A percentile compares a stretch with the other conserved stretches of the same genome.
phyloP scores from a whole-genome alignment of 2,888 invertebrate species.

The Ariolimax columbianus region DNA sequence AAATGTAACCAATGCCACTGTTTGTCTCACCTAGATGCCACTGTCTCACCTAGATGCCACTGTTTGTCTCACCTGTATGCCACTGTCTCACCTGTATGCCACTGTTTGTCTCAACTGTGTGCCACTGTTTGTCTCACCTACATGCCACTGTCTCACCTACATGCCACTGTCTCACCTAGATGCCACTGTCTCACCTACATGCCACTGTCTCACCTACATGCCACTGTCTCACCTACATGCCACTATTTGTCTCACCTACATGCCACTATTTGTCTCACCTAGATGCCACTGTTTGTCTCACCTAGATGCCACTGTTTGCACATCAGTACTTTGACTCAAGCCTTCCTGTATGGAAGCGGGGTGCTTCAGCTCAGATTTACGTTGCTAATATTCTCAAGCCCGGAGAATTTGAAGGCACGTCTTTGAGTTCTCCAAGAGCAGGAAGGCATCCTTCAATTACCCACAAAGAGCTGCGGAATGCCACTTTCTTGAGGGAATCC shows the following conservation, averaged over 20 bases:
- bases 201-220: too few relatives aligned
- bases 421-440: conserved; percentile 69
- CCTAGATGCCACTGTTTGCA: conserved; percentile 61
- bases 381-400: conserved; percentile 74
- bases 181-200: too few relatives aligned
- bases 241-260: background rate
- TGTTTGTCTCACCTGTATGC: too few relatives aligned
- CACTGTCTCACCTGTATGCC: too few relatives aligned
- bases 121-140: too few relatives aligned
- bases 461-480: conserved; percentile 50
- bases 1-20: too few relatives aligned
- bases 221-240: too few relatives aligned
- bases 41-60: too few relatives aligned
- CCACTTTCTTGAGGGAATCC: conserved; percentile 46
- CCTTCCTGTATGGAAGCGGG: conserved; percentile 74
- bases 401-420: conserved; percentile 75
- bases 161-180: too few relatives aligned
- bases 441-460: conserved; percentile 54
- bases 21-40: too few relatives aligned
- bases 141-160: too few relatives aligned
- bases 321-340: conserved; percentile 76
- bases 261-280: background rate
- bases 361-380: conserved; percentile 67
- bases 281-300: background rate
- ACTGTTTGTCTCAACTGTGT: too few relatives aligned